Evolutionary conservation across 2,113 vertebrate species (phyloP), one percentile per base, ranked within the genome.

Genomic region (Pseudorhombus dupliciocellatus): DNA sequence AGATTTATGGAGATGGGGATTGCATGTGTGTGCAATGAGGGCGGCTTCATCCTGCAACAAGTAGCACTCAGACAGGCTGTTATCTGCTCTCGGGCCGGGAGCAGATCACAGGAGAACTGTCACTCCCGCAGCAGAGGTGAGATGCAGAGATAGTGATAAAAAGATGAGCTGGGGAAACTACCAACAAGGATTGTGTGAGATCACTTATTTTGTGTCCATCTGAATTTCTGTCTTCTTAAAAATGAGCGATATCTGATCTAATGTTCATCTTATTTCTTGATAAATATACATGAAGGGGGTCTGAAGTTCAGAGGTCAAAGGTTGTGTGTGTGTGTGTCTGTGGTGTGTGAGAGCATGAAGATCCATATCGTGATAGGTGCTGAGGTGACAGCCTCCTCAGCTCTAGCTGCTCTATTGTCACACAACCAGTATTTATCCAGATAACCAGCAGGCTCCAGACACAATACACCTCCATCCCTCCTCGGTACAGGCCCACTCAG

Each of bases 11-110:
- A 22, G 65, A 62, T 10, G 56, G 63, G 80, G 75, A 88, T 88
- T 70, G 88, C 88, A 91, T 91, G 91, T 86, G 88, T 86, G 75
- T 12, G 54, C 16, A 50, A 93, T 93, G 91, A 87, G 92, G 93
- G 93, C 59, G 77, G 78, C 82, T 92, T 93, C 87, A 90, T 85
- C 67, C 58, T 62, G 73, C 58, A 92, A 93, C 91, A 94, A 92
- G 86, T 87, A 84, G 80, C 89, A 91, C 90, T 93, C 89, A 92
- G 90, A 87, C 84, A 2, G 64, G 68, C 67, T 65, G 70, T 88
- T 90, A 89, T 89, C 91, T 90, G 62, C 73, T 51, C 51, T 52
- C 61, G 58, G 56, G 61, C 61, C 66, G 44, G 28, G 69, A 21
- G 31, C 52, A 83, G 59, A 80, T 82, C 85, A 70, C 67, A 84